A percentile compares a stretch with the other conserved stretches of the same genome.
These are phyloP conservation scores for Caenorhabditis doughertyi DNA, from an alignment of 2,888 invertebrate species.

Conservation along the genomic window DNA sequence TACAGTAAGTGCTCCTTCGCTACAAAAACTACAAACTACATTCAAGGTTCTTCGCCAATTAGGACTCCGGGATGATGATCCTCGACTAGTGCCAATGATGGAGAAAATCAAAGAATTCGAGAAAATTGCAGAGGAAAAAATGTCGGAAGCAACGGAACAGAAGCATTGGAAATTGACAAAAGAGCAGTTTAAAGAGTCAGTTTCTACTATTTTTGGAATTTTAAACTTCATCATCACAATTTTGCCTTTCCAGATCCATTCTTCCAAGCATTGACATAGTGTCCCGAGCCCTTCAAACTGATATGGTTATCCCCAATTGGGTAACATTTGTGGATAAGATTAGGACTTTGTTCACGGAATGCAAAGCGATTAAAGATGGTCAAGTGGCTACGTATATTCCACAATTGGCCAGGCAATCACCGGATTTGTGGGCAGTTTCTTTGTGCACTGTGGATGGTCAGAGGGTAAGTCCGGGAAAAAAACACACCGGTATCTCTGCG, in stretches of 20 bases:
- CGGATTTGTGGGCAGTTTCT: conserved; percentile 90
- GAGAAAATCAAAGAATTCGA: conserved; percentile 67
- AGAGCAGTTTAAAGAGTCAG: conserved; percentile 79
- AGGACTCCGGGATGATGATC: conserved; percentile 78
- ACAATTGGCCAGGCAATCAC: conserved; percentile 89
- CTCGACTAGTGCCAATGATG: conserved; percentile 69
- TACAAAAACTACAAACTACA: no score
- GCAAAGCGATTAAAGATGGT: conserved; percentile 68
- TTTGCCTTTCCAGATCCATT: conserved; percentile 72
- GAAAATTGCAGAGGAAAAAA: conserved; percentile 59
- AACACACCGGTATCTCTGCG: no score
- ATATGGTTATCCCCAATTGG: conserved; percentile 96
- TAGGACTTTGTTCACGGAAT: conserved; percentile 87
- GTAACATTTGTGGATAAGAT: conserved; percentile 92
- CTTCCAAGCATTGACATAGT: conserved; percentile 78
- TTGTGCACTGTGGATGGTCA: conserved; percentile 91
- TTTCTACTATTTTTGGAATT: no score
- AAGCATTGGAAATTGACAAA: conserved; percentile 73
- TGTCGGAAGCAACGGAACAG: conserved; percentile 59
- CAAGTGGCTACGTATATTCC: conserved; percentile 89
- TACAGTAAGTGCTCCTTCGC: no score
- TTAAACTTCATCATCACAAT: no score
- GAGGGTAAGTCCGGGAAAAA: conserved; percentile 66
- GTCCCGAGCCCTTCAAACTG: conserved; percentile 83
- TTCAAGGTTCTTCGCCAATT: conserved; percentile 79